phyloP scores from a whole-genome alignment of 2,113 vertebrate genomes.

The Calyptomena viridis region DNA sequence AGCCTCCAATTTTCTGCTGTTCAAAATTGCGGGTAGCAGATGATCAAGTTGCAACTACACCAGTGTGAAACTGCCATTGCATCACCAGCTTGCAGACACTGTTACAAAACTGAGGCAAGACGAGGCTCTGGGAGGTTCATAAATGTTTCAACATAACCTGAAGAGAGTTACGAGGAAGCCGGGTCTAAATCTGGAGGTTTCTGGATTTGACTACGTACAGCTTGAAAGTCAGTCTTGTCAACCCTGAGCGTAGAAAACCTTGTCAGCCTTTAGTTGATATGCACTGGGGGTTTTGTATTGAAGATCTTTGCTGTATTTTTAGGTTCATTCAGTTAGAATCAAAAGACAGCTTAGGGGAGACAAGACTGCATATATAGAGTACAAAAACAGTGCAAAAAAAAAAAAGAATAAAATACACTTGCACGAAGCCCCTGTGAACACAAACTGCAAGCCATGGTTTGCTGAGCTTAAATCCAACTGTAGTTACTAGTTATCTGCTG shows the following conservation, averaged over 20 bases:
- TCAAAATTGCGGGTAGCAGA: background rate
- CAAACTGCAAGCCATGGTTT: conserved; percentile 58
- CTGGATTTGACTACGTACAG: background rate
- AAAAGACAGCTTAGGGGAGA: conserved; percentile 45
- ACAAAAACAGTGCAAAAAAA: background rate
- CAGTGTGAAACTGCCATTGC: conserved; percentile 30
- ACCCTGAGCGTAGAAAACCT: background rate
- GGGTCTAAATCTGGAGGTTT: conserved; percentile 25
- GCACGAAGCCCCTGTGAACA: background rate
- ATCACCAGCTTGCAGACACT: conserved; percentile 30
- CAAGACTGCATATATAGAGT: background rate
- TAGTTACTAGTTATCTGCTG: conserved; percentile 50
- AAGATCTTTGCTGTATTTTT: background rate
- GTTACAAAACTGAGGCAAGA: conserved; percentile 49
- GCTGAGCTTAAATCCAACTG: conserved; percentile 53
- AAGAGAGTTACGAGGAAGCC: conserved; percentile 12
- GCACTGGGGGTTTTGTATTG: conserved; percentile 1
- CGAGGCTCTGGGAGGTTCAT: conserved; percentile 9
- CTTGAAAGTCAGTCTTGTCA: background rate
- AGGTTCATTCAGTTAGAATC: conserved; percentile 24
- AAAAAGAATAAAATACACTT: background rate
- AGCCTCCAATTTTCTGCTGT: conserved; percentile 8
- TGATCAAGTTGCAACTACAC: background rate
- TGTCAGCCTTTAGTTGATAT: background rate
- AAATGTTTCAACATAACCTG: conserved; percentile 60